Base-by-base conservation (phyloP, 2,113 vertebrate genomes). In the Ammodytes dubius region DNA sequence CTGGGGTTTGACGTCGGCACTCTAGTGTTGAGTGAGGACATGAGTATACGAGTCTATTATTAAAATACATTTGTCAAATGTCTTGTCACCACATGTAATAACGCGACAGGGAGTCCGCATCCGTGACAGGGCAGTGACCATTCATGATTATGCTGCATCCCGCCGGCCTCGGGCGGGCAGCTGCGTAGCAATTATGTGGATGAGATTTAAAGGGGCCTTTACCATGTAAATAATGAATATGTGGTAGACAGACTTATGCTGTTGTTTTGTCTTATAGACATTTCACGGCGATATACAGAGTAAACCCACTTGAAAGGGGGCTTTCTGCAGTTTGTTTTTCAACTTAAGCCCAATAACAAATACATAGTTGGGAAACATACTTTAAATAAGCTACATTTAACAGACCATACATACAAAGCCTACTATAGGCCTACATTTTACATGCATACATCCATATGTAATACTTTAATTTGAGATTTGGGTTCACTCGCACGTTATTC, bases 151-250 rank as follows among this genome's bases (percentile, higher is more conserved):
- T 64, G 63, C 88, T 54, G 90, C 83, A 87, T 79, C 87, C 80
- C 81, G 84, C 84, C 74, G 75, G 81, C 87, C 83, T 84, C 19
- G 50, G 77, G 87, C 70, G 61, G 54, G 69, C 84, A 71, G 87
- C 87, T 82, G 88, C 84, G 87, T 84, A 83, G 88, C 80, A 68
- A 45, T 46, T 17, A 35, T 71, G 59, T 74, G 66, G 35, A 57
- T 39, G 78, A 73, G 66, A 79, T 80, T 93, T 91, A 91, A 94
- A 92, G 89, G 83, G 77, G 74, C 81, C 85, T 27, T 63, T n/a
- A 58, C 47, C 37, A 13, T 65, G 82, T 85, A 74, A 86, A 86
- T 87, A 77, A 78, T 82, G 45, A 10, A 74, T 50, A 6, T 40
- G 13, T 52, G 27, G 58, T 71, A 27, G 70, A 53, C 67, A 14